Conservation (phyloP, 1,140 invertebrate genomes). For the Procambarus virginalis region DNA sequence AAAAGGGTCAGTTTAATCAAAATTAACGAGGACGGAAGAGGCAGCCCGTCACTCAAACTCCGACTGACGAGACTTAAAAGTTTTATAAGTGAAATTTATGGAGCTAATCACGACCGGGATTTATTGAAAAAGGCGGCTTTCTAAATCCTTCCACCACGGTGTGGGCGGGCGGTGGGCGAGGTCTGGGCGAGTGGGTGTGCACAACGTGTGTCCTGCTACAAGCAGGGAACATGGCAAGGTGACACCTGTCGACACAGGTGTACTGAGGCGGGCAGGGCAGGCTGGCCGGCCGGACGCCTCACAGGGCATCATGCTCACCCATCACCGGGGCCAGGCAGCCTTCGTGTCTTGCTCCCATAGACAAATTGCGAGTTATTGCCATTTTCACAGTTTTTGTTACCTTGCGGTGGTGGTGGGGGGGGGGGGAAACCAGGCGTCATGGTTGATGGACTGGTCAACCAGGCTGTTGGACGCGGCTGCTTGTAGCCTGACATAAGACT, state of each 20-base stretch:
- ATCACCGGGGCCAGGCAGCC: not conserved
- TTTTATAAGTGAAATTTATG: slow-evolving; percentile 32
- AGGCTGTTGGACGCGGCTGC: too few species aligned
- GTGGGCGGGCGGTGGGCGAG: not conserved
- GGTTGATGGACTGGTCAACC: too few species aligned
- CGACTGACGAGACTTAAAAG: slow-evolving; percentile 11
- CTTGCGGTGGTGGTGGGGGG: not conserved
- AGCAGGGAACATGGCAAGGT: too few species aligned
- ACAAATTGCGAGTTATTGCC: slow-evolving; percentile 11
- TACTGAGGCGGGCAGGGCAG: too few species aligned
- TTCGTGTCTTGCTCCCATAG: not conserved
- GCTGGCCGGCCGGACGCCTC: not conserved
- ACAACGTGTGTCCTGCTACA: too few species aligned
- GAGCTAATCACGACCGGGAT: slow-evolving; percentile 18
- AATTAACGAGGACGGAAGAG: slow-evolving; percentile 29
- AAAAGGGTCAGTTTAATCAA: slow-evolving; percentile 29
- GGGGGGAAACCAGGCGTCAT: not conserved
- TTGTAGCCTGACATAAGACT: too few species aligned
- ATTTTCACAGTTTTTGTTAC: not conserved
- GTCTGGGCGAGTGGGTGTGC: not conserved
- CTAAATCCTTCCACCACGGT: not conserved
- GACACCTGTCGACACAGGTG: too few species aligned
- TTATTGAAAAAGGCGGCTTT: slow-evolving; percentile 25
- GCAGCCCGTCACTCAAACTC: slow-evolving; percentile 1
- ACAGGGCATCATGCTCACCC: not conserved